phyloP scores from a whole-genome alignment of 2,113 vertebrate species.

The Xiphophorus maculatus region DNA sequence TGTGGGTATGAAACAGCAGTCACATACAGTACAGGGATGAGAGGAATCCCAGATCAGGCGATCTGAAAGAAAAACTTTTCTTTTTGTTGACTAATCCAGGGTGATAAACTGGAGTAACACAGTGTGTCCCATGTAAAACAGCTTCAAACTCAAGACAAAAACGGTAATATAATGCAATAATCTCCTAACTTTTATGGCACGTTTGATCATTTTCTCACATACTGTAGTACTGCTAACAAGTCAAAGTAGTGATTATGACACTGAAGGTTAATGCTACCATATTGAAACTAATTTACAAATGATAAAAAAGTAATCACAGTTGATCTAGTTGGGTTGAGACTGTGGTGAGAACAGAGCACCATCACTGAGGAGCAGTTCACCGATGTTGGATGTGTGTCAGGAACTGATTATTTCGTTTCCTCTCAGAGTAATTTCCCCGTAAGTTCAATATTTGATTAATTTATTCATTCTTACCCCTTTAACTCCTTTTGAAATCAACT shows the following conservation, averaged over 20 bases:
- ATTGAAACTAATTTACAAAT: constrained; percentile 45
- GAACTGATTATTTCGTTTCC: background rate
- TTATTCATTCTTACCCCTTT: too few relatives aligned
- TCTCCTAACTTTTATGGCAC: constrained; percentile 63
- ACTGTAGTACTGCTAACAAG: constrained; percentile 27
- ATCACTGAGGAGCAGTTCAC: constrained; percentile 47
- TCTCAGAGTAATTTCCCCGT: background rate
- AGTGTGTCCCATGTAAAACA: constrained; percentile 9
- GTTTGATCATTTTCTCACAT: constrained; percentile 13
- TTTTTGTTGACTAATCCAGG: constrained; percentile 8
- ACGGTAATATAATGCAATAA: constrained; percentile 18
- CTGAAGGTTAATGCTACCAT: constrained; percentile 27
- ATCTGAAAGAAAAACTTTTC: constrained; percentile 13
- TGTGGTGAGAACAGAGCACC: constrained; percentile 56
- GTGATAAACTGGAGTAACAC: constrained; percentile 22
- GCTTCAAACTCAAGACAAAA: constrained; percentile 1
- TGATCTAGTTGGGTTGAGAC: constrained; percentile 44
- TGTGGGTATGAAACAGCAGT: constrained; percentile 41
- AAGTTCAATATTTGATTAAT: background rate
- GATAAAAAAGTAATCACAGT: constrained; percentile 60
- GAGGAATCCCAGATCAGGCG: constrained; percentile 35
- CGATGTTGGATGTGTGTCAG: background rate
- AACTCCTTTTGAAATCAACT: too few relatives aligned
- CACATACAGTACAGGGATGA: constrained; percentile 38
- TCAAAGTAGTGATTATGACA: constrained; percentile 28